A percentile compares a stretch with the other conserved stretches of the same genome.
Conservation (phyloP, 2,888 invertebrate species). For the Mellilla xanthometata region DNA sequence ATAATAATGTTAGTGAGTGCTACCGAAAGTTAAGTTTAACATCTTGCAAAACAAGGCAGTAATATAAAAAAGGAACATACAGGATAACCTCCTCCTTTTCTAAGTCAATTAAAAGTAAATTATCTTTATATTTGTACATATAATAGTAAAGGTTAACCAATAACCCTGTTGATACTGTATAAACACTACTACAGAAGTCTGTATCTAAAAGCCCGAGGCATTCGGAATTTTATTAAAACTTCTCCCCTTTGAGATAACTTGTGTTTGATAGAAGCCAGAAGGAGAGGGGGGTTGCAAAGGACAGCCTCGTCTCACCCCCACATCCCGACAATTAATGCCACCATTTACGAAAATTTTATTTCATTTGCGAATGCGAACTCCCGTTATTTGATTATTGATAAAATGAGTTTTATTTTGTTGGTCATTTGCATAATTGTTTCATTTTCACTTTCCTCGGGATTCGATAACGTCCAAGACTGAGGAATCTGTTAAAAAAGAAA, state of each 20-base stretch:
- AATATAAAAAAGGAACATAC: too few relatives aligned
- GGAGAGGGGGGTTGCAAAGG: conserved; percentile 39
- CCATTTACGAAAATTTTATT: conserved; percentile 78
- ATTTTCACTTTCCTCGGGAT: conserved; percentile 68
- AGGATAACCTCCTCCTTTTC: too few relatives aligned
- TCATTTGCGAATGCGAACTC: conserved; percentile 71
- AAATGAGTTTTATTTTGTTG: conserved; percentile 79
- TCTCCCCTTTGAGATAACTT: conserved; percentile 77
- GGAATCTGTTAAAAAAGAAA: conserved; percentile 63
- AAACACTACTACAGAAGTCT: conserved; percentile 56
- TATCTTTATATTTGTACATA: too few relatives aligned
- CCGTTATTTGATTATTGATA: conserved; percentile 78
- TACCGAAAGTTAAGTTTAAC: too few relatives aligned
- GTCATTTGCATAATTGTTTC: conserved; percentile 78
- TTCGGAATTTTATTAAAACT: conserved; percentile 79
- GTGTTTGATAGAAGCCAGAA: conserved; percentile 73
- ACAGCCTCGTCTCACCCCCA: conserved; percentile 33
- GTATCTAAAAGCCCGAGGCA: conserved; percentile 68
- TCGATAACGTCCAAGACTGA: conserved; percentile 57
- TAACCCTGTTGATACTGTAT: too few relatives aligned
- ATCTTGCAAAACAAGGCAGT: too few relatives aligned
- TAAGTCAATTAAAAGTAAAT: too few relatives aligned
- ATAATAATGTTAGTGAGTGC: too few relatives aligned
- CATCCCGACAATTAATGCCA: conserved; percentile 68
- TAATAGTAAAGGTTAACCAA: too few relatives aligned